Conservation (phyloP, 1,140 invertebrate species). For the Pseudachorutes palmiensis region DNA sequence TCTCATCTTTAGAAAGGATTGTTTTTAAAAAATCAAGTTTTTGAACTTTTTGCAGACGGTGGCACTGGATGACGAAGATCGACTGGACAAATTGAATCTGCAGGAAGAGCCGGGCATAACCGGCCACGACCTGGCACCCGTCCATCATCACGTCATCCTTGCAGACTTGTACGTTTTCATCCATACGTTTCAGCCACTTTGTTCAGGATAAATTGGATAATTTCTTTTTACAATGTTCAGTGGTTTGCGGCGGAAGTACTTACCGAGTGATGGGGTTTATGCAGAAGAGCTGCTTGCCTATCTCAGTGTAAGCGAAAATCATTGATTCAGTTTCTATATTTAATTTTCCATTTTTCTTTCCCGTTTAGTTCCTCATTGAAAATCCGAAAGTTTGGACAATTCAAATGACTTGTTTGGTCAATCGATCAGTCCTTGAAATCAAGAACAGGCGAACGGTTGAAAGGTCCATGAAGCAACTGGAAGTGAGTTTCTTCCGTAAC, state of each 20-base stretch:
- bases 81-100: constrained; percentile 68
- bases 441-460: constrained; percentile 70
- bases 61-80: constrained; percentile 27
- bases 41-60: constrained; percentile 13
- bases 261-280: constrained; percentile 65
- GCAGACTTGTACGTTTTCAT: constrained; percentile 54
- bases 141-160: constrained; percentile 72
- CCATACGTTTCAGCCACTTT: constrained; percentile 31
- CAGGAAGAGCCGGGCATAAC: constrained; percentile 44
- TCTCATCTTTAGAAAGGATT: constrained; percentile 46
- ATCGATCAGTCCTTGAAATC: constrained; percentile 68
- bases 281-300: constrained; percentile 73
- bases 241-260: constrained; percentile 56
- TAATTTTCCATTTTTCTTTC: constrained; percentile 30
- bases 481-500: constrained; percentile 38
- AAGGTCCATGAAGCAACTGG: constrained; percentile 74
- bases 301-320: constrained; percentile 50
- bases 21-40: constrained; percentile 34
- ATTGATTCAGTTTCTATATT: background rate
- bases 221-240: constrained; percentile 19
- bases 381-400: constrained; percentile 51
- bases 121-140: constrained; percentile 50
- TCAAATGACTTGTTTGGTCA: constrained; percentile 56
- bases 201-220: constrained; percentile 3
- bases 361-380: constrained; percentile 42